These are phyloP conservation scores for Rhinolophus sinicus DNA, from an alignment of 2,113 vertebrate genomes.

Conservation along the genomic window DNA sequence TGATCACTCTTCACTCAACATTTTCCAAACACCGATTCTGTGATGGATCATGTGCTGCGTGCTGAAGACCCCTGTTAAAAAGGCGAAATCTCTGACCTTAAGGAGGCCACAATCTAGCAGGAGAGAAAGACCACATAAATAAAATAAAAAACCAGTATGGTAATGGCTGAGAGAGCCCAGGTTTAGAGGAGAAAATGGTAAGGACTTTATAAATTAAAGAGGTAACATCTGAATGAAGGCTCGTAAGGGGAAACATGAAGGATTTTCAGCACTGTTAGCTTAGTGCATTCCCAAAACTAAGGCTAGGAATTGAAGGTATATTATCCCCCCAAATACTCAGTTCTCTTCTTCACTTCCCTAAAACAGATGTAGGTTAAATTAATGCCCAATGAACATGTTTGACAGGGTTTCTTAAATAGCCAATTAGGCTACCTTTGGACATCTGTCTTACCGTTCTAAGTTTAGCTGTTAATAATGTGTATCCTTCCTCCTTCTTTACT, in stretches of 20 bases:
- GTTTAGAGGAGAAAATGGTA: not conserved
- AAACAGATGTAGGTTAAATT: not conserved
- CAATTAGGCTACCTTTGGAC: not conserved
- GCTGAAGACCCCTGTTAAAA: not conserved
- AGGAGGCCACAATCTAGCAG: not conserved
- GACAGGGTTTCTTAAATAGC: not conserved
- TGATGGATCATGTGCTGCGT: not conserved
- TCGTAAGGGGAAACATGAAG: not conserved
- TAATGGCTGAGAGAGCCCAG: not conserved
- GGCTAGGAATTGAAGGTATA: not conserved
- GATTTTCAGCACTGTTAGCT: not conserved
- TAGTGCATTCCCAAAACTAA: not conserved
- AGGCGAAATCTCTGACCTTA: not conserved
- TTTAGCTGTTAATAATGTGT: not conserved
- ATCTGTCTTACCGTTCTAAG: not conserved
- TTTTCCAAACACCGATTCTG: not conserved
- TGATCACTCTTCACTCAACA: not conserved
- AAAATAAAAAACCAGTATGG: not conserved
- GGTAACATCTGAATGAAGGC: not conserved
- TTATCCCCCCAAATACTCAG: not conserved
- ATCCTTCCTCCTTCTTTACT: not conserved
- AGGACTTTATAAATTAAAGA: not conserved
- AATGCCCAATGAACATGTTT: constrained; percentile 2
- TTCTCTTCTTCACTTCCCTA: not conserved
- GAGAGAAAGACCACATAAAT: not conserved